Percentiles rank a stretch among this genome's conserved stretches.
Evolutionary conservation across 1,140 invertebrate species (phyloP).

Genomic region (Bombus superbus): DNA sequence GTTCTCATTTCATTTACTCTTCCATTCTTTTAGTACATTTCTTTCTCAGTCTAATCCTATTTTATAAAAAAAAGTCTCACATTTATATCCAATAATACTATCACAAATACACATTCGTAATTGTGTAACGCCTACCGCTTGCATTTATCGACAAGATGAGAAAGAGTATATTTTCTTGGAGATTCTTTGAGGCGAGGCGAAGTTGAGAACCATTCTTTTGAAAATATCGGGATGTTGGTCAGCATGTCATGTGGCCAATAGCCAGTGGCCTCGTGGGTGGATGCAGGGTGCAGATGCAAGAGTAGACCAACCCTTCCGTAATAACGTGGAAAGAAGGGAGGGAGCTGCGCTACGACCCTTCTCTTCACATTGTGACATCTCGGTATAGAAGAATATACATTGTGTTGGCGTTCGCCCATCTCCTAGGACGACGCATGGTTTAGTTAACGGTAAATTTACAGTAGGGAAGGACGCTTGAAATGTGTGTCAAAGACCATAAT

Average conservation of each 20-base stretch:
- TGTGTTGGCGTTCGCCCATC: conserved; percentile 9
- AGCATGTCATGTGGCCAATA: conserved; percentile 83
- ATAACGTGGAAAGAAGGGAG: conserved; percentile 77
- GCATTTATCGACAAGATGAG: neutral
- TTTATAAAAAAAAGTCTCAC: neutral
- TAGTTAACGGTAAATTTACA: conserved; percentile 75
- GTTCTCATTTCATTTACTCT: conserved; percentile 20
- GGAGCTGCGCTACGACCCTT: conserved; percentile 65
- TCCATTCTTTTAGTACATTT: neutral
- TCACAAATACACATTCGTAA: neutral
- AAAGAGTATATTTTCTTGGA: neutral
- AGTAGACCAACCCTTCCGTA: conserved; percentile 79
- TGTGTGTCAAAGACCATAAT: conserved; percentile 76
- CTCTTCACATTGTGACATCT: conserved; percentile 69
- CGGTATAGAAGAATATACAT: conserved; percentile 60
- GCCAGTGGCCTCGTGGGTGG: conserved; percentile 75
- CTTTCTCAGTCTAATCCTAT: neutral
- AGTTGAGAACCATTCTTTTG: conserved; percentile 68
- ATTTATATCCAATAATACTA: neutral
- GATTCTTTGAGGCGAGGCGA: neutral
- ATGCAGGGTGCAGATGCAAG: conserved; percentile 77
- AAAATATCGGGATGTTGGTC: conserved; percentile 79
- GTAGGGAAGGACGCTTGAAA: conserved; percentile 54
- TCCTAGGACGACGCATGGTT: conserved; percentile 46
- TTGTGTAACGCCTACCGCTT: neutral